These are phyloP conservation scores for Holcopasites calliopsidis DNA, from an alignment of 1,140 invertebrate species.

Conservation along the genomic window DNA sequence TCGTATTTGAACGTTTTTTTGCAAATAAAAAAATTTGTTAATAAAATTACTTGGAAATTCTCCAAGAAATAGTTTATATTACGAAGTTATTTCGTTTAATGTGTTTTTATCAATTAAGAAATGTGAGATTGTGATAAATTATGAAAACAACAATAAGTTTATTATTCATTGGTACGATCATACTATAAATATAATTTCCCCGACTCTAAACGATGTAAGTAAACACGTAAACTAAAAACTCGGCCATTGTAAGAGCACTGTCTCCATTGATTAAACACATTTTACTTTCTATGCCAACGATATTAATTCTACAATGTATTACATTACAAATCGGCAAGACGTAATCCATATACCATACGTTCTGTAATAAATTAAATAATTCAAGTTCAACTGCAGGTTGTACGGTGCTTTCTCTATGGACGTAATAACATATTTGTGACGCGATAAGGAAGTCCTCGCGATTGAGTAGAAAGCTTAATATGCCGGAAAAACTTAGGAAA, in stretches of 20 bases:
- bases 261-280: constrained; percentile 55
- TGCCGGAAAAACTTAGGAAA: constrained; percentile 29
- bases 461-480: constrained; percentile 8
- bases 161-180: no score
- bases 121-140: background rate
- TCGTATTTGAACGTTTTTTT: background rate
- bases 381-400: background rate
- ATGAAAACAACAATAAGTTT: background rate
- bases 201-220: background rate
- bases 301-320: constrained; percentile 21
- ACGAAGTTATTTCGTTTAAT: background rate
- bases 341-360: constrained; percentile 14
- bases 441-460: constrained; percentile 18
- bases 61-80: background rate
- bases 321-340: constrained; percentile 26
- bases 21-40: background rate
- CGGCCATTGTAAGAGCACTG: constrained; percentile 24
- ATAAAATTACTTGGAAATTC: background rate
- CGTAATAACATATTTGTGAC: constrained; percentile 19
- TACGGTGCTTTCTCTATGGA: constrained; percentile 22
- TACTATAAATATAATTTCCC: no score
- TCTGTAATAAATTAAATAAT: constrained; percentile 13
- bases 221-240: constrained; percentile 8
- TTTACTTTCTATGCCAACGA: constrained; percentile 55
- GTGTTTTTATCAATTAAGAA: constrained; percentile 1